These are phyloP conservation scores for Pseudonaja textilis DNA, from an alignment of 2,113 vertebrate species.

Conservation along the genomic window DNA sequence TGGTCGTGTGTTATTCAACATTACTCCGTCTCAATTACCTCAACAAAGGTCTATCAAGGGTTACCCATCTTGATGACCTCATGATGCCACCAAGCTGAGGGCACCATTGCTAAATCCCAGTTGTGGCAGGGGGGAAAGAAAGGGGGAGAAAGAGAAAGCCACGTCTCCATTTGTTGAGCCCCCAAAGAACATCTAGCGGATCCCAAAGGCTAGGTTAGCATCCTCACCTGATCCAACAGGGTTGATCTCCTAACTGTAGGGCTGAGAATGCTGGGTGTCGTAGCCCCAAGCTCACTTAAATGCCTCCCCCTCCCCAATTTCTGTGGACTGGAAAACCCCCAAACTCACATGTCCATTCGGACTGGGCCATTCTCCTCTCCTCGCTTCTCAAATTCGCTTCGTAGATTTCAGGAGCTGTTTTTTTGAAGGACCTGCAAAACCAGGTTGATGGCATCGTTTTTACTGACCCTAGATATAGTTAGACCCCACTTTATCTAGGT, in stretches of 20 bases:
- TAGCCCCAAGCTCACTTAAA: background rate
- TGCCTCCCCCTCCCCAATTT: background rate
- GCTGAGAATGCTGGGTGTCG: background rate
- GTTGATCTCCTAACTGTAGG: background rate
- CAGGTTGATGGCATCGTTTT: background rate
- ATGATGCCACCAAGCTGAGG: background rate
- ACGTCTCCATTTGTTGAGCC: background rate
- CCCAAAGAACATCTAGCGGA: background rate
- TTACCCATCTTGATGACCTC: background rate
- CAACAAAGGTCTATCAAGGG: background rate
- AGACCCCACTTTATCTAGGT: background rate
- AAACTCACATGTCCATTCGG: slow-evolving; percentile 72
- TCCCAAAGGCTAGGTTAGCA: background rate
- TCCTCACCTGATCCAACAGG: background rate
- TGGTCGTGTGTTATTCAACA: no score
- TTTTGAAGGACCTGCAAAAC: slow-evolving; percentile 32
- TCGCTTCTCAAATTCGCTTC: slow-evolving; percentile 36
- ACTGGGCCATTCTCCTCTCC: slow-evolving; percentile 46
- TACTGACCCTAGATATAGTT: background rate
- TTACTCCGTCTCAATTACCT: no score
- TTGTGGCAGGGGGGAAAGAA: background rate
- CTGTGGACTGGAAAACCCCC: background rate
- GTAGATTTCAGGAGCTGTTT: slow-evolving; percentile 39
- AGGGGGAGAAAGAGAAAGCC: background rate
- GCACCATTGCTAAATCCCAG: background rate